These are phyloP conservation scores for Cydia amplana DNA, from an alignment of 1,140 invertebrate genomes.

Conservation along the genomic window DNA sequence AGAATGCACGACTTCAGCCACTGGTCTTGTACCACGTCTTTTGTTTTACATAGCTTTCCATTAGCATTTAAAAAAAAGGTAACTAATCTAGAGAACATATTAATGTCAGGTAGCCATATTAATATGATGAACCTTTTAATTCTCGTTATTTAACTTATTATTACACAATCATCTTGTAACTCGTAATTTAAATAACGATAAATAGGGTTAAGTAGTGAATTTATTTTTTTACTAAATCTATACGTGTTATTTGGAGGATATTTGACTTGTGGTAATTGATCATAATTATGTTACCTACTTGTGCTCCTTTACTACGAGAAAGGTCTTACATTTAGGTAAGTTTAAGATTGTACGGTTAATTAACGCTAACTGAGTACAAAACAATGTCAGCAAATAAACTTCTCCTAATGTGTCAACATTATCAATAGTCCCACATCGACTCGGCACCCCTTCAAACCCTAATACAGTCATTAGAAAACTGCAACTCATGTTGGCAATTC, in stretches of 20 bases:
- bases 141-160: too few species aligned
- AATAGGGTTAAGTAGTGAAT: too few species aligned
- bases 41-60: slow-evolving; percentile 38
- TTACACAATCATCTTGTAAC: too few species aligned
- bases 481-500: slow-evolving; percentile 69
- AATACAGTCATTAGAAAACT: slow-evolving; percentile 58
- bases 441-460: slow-evolving; percentile 18
- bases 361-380: too few species aligned
- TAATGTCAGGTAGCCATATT: background rate
- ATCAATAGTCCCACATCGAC: background rate
- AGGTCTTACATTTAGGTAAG: too few species aligned
- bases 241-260: too few species aligned
- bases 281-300: too few species aligned
- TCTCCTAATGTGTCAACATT: slow-evolving; percentile 2
- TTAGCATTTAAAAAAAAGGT: background rate
- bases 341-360: too few species aligned
- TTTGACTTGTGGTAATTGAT: too few species aligned
- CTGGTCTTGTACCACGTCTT: slow-evolving; percentile 46
- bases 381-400: slow-evolving; percentile 10
- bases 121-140: background rate
- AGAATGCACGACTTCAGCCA: slow-evolving; percentile 54
- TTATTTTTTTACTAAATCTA: too few species aligned
- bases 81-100: background rate
- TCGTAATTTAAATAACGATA: too few species aligned
- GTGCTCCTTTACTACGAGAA: too few species aligned